Percentiles rank a stretch among this genome's conserved stretches.
These are phyloP conservation scores for Chrysolina americana DNA, from an alignment of 2,888 invertebrate species.

Conservation along the genomic window DNA sequence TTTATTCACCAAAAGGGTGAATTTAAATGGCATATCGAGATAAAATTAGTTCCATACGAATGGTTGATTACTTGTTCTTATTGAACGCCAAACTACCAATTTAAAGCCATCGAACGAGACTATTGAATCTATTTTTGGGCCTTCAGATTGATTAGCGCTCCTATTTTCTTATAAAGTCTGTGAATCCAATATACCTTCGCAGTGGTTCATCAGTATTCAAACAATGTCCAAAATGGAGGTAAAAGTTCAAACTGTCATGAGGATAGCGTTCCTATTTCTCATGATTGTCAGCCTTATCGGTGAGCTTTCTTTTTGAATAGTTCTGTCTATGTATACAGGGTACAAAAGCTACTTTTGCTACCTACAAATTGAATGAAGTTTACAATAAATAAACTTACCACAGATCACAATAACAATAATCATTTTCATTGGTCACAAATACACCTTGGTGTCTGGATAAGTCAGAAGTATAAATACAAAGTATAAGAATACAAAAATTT, in stretches of 20 bases:
- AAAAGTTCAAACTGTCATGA: background rate
- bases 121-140: background rate
- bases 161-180: constrained; percentile 9
- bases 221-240: background rate
- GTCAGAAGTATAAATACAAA: too few relatives aligned
- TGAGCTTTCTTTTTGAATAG: background rate
- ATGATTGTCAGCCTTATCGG: constrained; percentile 5
- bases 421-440: too few relatives aligned
- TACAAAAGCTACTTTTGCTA: too few relatives aligned
- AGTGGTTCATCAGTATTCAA: constrained; percentile 15
- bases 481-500: too few relatives aligned
- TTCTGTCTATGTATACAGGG: too few relatives aligned
- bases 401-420: too few relatives aligned
- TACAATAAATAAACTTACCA: too few relatives aligned
- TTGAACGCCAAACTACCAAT: background rate
- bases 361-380: too few relatives aligned
- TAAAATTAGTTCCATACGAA: too few relatives aligned
- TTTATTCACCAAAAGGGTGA: background rate
- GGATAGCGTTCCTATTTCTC: background rate
- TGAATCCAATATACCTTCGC: background rate
- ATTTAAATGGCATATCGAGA: background rate
- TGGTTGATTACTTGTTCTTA: background rate
- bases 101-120: background rate
- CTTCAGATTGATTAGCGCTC: background rate
- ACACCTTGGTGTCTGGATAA: too few relatives aligned